Base-by-base conservation (phyloP, 2,113 vertebrate genomes). In the Cyprinus carpio region DNA sequence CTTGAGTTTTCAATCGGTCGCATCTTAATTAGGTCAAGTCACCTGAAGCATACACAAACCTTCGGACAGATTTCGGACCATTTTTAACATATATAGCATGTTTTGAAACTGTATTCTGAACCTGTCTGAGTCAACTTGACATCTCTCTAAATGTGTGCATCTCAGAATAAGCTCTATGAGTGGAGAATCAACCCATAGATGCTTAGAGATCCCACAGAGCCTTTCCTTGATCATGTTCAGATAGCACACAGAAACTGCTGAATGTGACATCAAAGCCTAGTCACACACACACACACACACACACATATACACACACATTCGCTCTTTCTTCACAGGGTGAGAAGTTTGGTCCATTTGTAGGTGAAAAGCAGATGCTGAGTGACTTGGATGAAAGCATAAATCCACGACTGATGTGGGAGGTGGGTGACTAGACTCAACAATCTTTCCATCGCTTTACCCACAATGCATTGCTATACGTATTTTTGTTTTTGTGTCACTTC, bases 371-470 rank as follows among this genome's bases (percentile, higher is more conserved):
- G 91, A 96, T 97, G 94, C 96, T 96, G 0, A 93, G 95, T 88
- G 98, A 99, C 7, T 89, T 99, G 94, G 97, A 98, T 90, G 96
- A 98, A 71, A 94, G 91, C 89, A 96, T 95, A 83, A 98, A 99
- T 92, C 96, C 95, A n/a, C 94, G 97, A 83, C 94, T 99, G 64
- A 99, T 99, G 98, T 99, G 98, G 98, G 98, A 99, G 95, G 98
- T 99, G 90, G 93, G 92, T 91, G 58, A 81, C 56, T 71, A 82
- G 64, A 69, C 80, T 82, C 43, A 69, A 69, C 64, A 69, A 40
- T 80, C 29, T 25, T 27, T 43, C 18, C 34, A 7, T n/a, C 11
- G 0, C 78, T 15, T 67, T 75, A 58, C 62, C 75, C 75, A 20
- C 18, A 23, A 58, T 76, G 27, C 16, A 31, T 76, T 31, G 25